Conservation (phyloP, 2,113 vertebrate genomes). For the Pseudonaja textilis region DNA sequence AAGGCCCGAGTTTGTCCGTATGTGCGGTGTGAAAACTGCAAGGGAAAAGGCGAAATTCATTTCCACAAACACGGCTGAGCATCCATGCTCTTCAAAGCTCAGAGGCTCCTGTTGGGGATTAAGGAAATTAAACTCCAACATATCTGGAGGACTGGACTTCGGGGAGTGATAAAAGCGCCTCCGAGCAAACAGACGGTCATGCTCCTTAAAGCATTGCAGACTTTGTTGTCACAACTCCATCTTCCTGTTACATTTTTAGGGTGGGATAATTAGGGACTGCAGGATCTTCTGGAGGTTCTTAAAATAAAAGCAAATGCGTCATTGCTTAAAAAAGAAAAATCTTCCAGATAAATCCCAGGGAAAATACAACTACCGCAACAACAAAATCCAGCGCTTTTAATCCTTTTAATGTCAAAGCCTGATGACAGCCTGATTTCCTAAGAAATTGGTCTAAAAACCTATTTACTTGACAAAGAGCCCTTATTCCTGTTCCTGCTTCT, state of each 20-base stretch:
- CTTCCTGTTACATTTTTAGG: background rate
- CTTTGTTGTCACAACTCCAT: background rate
- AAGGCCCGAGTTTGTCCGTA: background rate
- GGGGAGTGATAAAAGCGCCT: background rate
- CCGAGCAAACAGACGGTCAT: background rate
- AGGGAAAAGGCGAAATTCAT: background rate
- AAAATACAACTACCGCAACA: conserved; percentile 41
- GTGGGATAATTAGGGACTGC: conserved; percentile 51
- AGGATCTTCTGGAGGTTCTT: background rate
- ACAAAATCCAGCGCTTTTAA: conserved; percentile 22
- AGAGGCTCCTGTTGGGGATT: background rate
- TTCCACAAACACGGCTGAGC: background rate
- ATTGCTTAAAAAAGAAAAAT: background rate
- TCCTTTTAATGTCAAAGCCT: conserved; percentile 65
- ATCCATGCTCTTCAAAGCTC: background rate
- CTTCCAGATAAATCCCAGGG: conserved; percentile 43
- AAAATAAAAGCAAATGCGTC: conserved; percentile 14
- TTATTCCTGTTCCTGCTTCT: conserved; percentile 13
- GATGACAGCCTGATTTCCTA: conserved; percentile 43
- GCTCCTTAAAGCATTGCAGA: conserved; percentile 17
- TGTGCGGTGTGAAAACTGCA: background rate
- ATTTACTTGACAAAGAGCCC: conserved; percentile 15
- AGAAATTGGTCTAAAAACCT: conserved; percentile 14
- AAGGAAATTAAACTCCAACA: background rate
- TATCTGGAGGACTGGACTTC: background rate